phyloP scores from a whole-genome alignment of 2,113 vertebrate species.

The Hymenochirus boettgeri region DNA sequence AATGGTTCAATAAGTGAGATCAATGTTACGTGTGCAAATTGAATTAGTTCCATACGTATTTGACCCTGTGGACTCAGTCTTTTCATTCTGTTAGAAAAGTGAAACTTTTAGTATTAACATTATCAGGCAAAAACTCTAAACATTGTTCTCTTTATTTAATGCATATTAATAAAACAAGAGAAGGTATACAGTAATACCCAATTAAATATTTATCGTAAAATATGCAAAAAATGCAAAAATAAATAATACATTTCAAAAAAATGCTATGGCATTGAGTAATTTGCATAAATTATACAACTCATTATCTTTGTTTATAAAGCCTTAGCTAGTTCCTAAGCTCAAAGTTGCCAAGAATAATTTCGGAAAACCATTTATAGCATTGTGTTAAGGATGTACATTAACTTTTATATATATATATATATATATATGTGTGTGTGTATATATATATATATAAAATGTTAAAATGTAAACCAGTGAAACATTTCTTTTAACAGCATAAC shows the following conservation, averaged over 20 bases:
- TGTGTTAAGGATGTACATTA: background rate
- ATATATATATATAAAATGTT: background rate
- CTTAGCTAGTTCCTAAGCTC: slow-evolving; percentile 54
- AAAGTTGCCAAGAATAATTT: slow-evolving; percentile 27
- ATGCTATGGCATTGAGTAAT: slow-evolving; percentile 55
- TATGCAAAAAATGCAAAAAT: slow-evolving; percentile 49
- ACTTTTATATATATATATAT: background rate
- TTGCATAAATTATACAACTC: slow-evolving; percentile 65
- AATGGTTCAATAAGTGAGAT: too few species aligned
- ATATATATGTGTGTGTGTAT: background rate
- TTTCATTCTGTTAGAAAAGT: background rate
- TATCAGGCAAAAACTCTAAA: slow-evolving; percentile 8
- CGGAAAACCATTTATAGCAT: background rate
- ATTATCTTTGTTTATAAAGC: slow-evolving; percentile 62
- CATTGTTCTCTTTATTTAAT: slow-evolving; percentile 29
- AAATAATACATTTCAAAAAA: slow-evolving; percentile 57
- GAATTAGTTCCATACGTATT: too few species aligned
- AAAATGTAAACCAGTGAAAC: too few species aligned
- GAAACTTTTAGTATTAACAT: slow-evolving; percentile 9
- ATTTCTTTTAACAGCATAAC: too few species aligned
- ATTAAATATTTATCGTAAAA: slow-evolving; percentile 56
- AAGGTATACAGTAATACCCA: slow-evolving; percentile 52
- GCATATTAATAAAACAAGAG: slow-evolving; percentile 46
- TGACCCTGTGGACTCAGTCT: background rate
- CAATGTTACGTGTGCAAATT: too few species aligned